Evolutionary conservation across 2,797 vertebrate species (phyloP).

Genomic region (Gallinago solitaria): DNA sequence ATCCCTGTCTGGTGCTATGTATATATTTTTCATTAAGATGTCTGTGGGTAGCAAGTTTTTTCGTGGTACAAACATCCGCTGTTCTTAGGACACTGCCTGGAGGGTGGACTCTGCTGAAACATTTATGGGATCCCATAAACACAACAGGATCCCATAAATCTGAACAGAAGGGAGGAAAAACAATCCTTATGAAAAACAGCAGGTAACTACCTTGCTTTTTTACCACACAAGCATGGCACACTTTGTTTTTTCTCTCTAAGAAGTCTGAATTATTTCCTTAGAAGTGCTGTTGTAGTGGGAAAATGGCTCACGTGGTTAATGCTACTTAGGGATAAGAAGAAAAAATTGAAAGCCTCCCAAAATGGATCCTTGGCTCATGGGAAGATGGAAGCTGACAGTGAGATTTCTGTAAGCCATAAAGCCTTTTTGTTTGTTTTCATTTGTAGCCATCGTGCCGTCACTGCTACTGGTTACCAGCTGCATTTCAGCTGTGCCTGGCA

Average conservation of each 20-base stretch:
- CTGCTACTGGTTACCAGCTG: background rate
- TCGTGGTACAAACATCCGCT: rapidly evolving
- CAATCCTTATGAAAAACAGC: background rate
- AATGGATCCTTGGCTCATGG: background rate
- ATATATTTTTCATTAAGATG: background rate
- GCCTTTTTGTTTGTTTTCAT: background rate
- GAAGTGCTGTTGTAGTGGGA: background rate
- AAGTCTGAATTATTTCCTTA: background rate
- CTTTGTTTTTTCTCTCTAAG: background rate
- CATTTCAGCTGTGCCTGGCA: background rate
- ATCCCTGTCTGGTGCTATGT: background rate
- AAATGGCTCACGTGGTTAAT: background rate
- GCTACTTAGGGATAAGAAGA: background rate
- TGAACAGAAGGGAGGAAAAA: background rate
- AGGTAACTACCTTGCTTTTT: background rate
- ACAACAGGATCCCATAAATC: background rate
- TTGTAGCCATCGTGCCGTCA: background rate
- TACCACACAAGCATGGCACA: rapidly evolving
- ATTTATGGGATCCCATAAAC: background rate
- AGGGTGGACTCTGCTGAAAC: background rate
- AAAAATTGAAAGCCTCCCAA: background rate
- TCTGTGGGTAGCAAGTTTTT: background rate
- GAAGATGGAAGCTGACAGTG: background rate
- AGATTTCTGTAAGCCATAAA: background rate
- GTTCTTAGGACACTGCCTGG: background rate